Evolutionary conservation across 2,888 invertebrate species (phyloP).

Genomic region (Elysia crispata): DNA sequence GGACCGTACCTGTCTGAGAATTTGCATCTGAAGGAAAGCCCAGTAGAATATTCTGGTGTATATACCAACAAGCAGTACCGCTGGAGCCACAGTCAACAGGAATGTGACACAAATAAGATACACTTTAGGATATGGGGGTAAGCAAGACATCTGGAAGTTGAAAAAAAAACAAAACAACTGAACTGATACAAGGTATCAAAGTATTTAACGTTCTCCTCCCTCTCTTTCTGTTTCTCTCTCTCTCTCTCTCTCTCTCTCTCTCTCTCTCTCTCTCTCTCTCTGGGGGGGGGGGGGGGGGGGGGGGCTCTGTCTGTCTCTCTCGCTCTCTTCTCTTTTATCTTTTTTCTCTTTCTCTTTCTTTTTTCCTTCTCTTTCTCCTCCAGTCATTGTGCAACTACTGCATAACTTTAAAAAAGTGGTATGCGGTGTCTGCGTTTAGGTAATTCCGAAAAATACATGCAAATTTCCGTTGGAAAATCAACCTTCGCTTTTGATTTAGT

Average conservation of each 20-base stretch:
- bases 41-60: conserved; percentile 27
- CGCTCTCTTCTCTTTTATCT: not conserved
- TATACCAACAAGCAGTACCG: not conserved
- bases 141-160: conserved; percentile 5
- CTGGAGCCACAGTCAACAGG: not conserved
- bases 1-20: conserved; percentile 18
- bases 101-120: no score
- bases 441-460: no score
- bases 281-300: no score
- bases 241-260: not conserved
- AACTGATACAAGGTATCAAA: no score
- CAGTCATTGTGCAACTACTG: no score
- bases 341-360: conserved; percentile 1
- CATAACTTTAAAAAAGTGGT: no score
- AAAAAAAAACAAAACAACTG: not conserved
- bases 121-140: not conserved
- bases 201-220: not conserved
- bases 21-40: conserved; percentile 24
- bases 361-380: not conserved
- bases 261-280: no score
- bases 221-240: not conserved
- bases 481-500: no score
- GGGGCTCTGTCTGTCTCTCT: no score
- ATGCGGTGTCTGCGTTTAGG: no score
- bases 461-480: no score